Base-by-base conservation (phyloP, 2,797 vertebrate species). In the Florisuga fusca region DNA sequence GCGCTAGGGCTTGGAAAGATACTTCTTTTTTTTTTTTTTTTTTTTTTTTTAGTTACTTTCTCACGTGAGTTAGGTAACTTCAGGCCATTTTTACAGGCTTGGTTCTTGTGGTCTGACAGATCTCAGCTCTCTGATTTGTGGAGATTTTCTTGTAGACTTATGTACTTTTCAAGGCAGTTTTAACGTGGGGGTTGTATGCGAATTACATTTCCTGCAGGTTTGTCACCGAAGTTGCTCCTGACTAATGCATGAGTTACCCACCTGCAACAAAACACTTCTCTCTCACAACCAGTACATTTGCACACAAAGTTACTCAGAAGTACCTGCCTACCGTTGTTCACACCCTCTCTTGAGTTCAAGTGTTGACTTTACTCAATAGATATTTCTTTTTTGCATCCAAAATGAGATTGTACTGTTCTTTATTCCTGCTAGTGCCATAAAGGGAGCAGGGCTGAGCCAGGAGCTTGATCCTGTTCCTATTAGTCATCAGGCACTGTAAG, bases 331-430 rank as follows among this genome's bases (percentile, higher is more conserved):
- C 53, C 45, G 6, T 6, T 20, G 80, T 50, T 95, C 91, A 78
- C 90, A 72, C 82, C 69, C 76, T 86, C 57, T 91, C 76, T 84
- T 74, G 72, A n/a, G 15, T 14, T 87, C 54, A 62, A 46, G 73
- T 86, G 83, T 59, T 95, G 74, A 59, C 71, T 90, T 93, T 71
- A 76, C 71, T 79, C 53, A 61, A 21, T 26, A 88, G 84, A 11
- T 54, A 54, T 12, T 90, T 94, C 72, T 20, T 77, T 77, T 87
- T 75, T 45, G 36, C 2, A 1, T 46, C 46, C 62, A 50, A 59
- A 77, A 58, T 8, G 54, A 45, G 51, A 15, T n/a, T 50, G 16
- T 17, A 5, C 54, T n/a, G 20, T 10, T 78, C 62, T 71, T 63
- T 26, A 15, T 38, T 64, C 51, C 51, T 86, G 43, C 21, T 21